Base-by-base conservation (phyloP, 2,888 invertebrate genomes). In the Chaitophorus viminalis region DNA sequence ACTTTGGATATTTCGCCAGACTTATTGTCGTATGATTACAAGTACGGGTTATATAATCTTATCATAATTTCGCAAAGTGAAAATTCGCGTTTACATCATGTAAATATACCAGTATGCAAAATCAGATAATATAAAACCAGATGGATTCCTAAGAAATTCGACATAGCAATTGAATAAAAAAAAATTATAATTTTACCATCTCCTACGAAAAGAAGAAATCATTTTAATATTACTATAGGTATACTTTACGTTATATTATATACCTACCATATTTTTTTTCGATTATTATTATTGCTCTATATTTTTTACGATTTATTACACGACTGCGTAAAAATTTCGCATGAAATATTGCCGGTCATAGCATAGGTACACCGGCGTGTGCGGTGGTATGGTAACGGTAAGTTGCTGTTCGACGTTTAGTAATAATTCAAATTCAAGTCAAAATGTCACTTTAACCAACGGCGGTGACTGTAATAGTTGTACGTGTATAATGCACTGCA, bases 61-160 rank as follows among this genome's bases (percentile, higher is more conserved):
- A 11, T 11, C 8, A 14, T 14, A 14, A 52, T 54, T 54, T 8
- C 17, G 29, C 25, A n/a, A 8, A 52, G 60, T 54, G 54, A 17
- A 33, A 78, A 33, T 25, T 78, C 33, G 65, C 18, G 52, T 18
- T 31, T 11, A 46, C 1, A 14, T 46, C n/a, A 46, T 11, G 14
- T 46, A 29, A n/a, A 29, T 3, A 33, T 77, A 60, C 18, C 18
- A 36, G n/a, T 78, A 60, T 60, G 31, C 18, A n/a, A 78, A 46
- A 60, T 78, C 78, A 36, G 33, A 65, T n/a, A n/a, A n/a, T 36
- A 65, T 39, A 39, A 78, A 65, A 79, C 60, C 79, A 18, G 36
- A 79, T n/a, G 65, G 36, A 65, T 79, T 79, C 39, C 21, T 65
- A n/a, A 36, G n/a, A 79, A 79, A 65, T 79, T 79, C 36, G 60